Percentiles rank a stretch among this genome's conserved stretches.
Evolutionary conservation across 1,140 invertebrate genomes (phyloP).

Genomic region (Hestina assimilis): DNA sequence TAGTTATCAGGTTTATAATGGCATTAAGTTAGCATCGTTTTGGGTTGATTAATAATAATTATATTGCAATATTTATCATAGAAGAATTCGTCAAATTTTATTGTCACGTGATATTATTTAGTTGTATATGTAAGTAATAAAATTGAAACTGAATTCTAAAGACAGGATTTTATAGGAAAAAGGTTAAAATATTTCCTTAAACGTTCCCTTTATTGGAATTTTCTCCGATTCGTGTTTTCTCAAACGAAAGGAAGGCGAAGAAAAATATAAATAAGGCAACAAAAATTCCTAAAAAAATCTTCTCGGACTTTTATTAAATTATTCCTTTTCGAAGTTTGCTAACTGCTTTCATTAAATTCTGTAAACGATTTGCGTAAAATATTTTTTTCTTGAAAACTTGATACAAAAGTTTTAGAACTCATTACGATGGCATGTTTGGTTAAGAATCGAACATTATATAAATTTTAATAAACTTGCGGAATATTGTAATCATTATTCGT

Average conservation of each 20-base stretch:
- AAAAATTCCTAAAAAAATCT: conserved; percentile 13
- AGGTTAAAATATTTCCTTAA: background rate
- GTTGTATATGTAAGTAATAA: background rate
- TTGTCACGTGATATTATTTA: too few species aligned
- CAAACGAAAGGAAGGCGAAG: background rate
- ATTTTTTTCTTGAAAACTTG: conserved; percentile 8
- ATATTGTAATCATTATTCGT: too few species aligned
- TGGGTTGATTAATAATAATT: too few species aligned
- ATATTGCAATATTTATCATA: too few species aligned
- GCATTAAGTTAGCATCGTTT: background rate
- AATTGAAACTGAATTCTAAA: background rate
- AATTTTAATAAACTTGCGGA: too few species aligned
- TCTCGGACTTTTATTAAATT: conserved; percentile 22
- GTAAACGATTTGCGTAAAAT: conserved; percentile 17
- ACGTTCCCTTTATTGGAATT: conserved; percentile 1
- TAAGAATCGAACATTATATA: background rate
- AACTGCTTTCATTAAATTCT: conserved; percentile 21
- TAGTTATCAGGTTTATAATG: background rate
- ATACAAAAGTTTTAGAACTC: conserved; percentile 17
- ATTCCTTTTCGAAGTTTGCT: conserved; percentile 15
- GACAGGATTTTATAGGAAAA: background rate
- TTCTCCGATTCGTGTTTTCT: background rate
- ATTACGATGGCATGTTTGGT: conserved; percentile 6
- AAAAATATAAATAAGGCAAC: conserved; percentile 21
- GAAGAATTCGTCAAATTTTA: too few species aligned